Base-by-base conservation (phyloP, 2,113 vertebrate genomes). In the Rattus rattus region DNA sequence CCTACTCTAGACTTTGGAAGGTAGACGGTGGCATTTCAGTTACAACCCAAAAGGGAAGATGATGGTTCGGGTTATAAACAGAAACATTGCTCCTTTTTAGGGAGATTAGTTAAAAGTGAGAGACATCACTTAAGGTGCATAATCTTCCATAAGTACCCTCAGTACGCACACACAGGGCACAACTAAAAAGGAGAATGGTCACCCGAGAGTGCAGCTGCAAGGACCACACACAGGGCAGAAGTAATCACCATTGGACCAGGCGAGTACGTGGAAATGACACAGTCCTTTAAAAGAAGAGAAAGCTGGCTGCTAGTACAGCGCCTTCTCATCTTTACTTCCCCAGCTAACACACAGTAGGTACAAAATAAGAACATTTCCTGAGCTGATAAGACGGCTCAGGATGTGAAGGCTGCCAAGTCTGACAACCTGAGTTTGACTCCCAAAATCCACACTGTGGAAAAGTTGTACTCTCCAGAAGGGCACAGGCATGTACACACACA, bases 281-380 rank as follows among this genome's bases (percentile, higher is more conserved):
- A 79, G 80, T 47, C 73, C 77, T 73, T 83, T 75, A 91, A 61
- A 70, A 91, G 70, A 56, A 20, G 86, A 30, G 76, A 95, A 94
- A 87, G 54, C 59, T 84, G 94, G 86, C 1, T 80, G 19, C 85
- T 16, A 67, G 26, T 70, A 47, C 43, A 67, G 72, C 47, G 54
- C 54, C 56, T 72, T 94, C 17, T 90, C 36, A 81, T 77, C 84
- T 96, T 90, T 69, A 73, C 36, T 52, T 56, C 3, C 17, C 59
- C n/a, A 59, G 54, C 9, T 56, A 73, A 56, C 39, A 90, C 43
- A 43, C n/a, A 94, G 77, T 22, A 96, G 2, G 33, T 81, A 92
- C 49, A 70, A 91, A 94, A 36, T 59, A 90, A 90, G 39, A 26
- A 87, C 67, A 72, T 20, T 19, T 43, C 33, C 52, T 88, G 30